phyloP scores from a whole-genome alignment of 2,888 invertebrate genomes.

The Nebria salina region DNA sequence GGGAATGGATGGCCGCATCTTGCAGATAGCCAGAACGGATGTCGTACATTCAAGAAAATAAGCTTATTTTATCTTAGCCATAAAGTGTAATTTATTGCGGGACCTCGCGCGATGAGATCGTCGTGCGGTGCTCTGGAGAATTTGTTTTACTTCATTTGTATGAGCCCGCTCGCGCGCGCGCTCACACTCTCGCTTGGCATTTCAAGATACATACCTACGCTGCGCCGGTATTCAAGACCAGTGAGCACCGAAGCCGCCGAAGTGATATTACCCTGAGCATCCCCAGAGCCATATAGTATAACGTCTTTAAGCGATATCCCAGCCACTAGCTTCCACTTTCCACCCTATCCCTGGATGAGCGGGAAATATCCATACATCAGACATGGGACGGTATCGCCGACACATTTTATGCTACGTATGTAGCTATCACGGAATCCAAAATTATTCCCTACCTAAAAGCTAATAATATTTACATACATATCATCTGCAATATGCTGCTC shows the following conservation, averaged over 20 bases:
- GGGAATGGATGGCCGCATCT: slow-evolving; percentile 57
- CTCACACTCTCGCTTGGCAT: slow-evolving; percentile 48
- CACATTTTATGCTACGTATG: not conserved
- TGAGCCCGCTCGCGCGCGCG: slow-evolving; percentile 52
- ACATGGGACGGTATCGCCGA: slow-evolving; percentile 7
- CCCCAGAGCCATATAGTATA: slow-evolving; percentile 56
- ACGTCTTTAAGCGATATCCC: slow-evolving; percentile 52
- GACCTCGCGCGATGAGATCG: slow-evolving; percentile 57
- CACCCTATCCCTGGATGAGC: slow-evolving; percentile 55
- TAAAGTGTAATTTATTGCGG: slow-evolving; percentile 62
- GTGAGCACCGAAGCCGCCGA: slow-evolving; percentile 51
- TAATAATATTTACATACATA: no score
- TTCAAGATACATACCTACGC: no score
- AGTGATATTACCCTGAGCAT: slow-evolving; percentile 55
- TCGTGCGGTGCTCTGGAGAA: slow-evolving; percentile 51
- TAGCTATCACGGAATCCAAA: not conserved
- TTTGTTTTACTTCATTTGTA: slow-evolving; percentile 59
- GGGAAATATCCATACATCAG: slow-evolving; percentile 58
- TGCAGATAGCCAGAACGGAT: slow-evolving; percentile 59
- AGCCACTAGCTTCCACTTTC: slow-evolving; percentile 55
- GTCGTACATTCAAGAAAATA: slow-evolving; percentile 63
- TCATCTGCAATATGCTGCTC: no score
- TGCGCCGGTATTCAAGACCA: slow-evolving; percentile 4
- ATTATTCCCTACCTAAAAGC: not conserved
- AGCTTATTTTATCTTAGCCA: slow-evolving; percentile 63